Conservation (phyloP, 2,113 vertebrate genomes). For the Todiramphus saurophagus region DNA sequence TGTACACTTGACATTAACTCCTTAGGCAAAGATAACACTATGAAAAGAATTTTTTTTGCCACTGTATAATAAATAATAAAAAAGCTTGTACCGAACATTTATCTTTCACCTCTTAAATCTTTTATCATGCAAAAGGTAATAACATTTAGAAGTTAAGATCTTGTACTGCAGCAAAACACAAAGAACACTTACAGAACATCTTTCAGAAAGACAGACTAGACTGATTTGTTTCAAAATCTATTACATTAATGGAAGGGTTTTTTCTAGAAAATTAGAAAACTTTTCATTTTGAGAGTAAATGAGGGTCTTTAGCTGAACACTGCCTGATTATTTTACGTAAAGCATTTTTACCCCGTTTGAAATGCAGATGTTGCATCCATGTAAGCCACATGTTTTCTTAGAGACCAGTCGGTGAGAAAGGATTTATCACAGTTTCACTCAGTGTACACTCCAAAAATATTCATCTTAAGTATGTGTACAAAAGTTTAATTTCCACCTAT, state of each 20-base stretch:
- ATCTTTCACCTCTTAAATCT: neutral
- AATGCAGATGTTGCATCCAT: neutral
- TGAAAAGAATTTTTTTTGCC: neutral
- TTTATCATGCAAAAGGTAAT: neutral
- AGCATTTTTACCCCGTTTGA: neutral
- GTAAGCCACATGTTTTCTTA: neutral
- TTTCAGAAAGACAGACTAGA: neutral
- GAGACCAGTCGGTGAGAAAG: neutral
- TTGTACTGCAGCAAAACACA: neutral
- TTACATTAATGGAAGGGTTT: no score
- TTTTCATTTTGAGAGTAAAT: neutral
- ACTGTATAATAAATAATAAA: neutral
- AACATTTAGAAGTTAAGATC: neutral
- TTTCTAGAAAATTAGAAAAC: neutral
- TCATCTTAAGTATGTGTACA: neutral
- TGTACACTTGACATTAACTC: neutral
- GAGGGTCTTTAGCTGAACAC: neutral
- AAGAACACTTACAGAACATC: neutral
- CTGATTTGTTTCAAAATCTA: neutral
- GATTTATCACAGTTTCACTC: neutral
- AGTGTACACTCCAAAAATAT: no score
- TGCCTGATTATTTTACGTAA: neutral
- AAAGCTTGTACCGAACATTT: neutral
- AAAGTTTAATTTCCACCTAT: neutral
- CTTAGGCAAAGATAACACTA: neutral